phyloP scores from a whole-genome alignment of 2,888 invertebrate species.

The Druceiella hillmani region DNA sequence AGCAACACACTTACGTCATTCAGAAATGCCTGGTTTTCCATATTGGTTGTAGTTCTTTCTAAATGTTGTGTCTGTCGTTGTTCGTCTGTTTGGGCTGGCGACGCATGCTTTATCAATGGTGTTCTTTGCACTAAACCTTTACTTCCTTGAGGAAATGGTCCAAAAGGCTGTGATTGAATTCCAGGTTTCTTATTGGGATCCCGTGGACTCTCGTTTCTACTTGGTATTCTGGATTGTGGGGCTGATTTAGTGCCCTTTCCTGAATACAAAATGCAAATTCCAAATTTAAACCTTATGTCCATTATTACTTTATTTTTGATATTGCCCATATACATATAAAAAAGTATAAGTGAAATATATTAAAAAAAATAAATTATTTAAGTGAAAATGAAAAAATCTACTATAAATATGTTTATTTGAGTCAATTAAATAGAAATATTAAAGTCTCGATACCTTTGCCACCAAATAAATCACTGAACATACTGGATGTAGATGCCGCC shows the following conservation, averaged over 20 bases:
- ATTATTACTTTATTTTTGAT: too few relatives aligned
- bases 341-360: too few relatives aligned
- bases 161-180: conserved; percentile 56
- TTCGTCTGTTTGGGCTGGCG: conserved; percentile 62
- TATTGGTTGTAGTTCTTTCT: conserved; percentile 69
- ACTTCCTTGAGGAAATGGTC: conserved; percentile 71
- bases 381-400: too few relatives aligned
- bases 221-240: too few relatives aligned
- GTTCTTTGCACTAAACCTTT: conserved; percentile 86
- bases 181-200: conserved; percentile 45
- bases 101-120: conserved; percentile 79
- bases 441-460: conserved; percentile 61
- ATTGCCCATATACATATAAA: too few relatives aligned
- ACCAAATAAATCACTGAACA: conserved; percentile 93
- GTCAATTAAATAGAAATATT: too few relatives aligned
- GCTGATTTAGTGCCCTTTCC: too few relatives aligned
- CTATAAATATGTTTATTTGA: too few relatives aligned
- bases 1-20: conserved; percentile 67
- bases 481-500: conserved; percentile 87
- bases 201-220: conserved; percentile 35
- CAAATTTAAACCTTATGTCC: too few relatives aligned
- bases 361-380: too few relatives aligned
- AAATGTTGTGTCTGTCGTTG: conserved; percentile 62
- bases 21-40: conserved; percentile 90
- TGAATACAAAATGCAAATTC: too few relatives aligned